Base-by-base conservation (phyloP, 2,797 vertebrate species). In the Intellagama lesueurii region DNA sequence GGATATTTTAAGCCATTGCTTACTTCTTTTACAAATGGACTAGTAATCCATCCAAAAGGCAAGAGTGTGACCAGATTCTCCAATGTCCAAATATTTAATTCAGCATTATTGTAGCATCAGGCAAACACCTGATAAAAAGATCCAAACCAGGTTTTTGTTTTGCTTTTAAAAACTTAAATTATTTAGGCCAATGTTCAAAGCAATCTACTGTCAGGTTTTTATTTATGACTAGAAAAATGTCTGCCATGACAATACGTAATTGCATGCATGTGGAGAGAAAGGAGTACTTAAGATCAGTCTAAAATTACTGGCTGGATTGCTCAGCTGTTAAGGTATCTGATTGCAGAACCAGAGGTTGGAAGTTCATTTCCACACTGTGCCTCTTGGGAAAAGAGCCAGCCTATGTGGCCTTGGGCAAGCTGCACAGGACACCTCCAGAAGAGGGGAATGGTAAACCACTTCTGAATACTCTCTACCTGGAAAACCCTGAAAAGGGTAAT, bases 21-120 rank as follows among this genome's bases (percentile, higher is more conserved):
- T 92, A 93, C 87, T 95, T 93, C 77, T 93, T 95, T 95, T 92
- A 92, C 22, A 86, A 28, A 52, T 72, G 44, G 91, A 78, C 78
- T 91, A 86, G 84, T 92, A 92, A 94, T 91, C 87, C 73, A 89
- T 49, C 87, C 93, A 89, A 94, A 95, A 94, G 89, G 69, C 5
- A 95, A 88, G 84, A 92, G 83, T 94, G 90, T 94, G 85, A 95
- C 93, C 91, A 92, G 12, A 92, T 92, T 85, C 49, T 16, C 81
- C 87, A 93, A 85, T 87, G 88, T 91, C 93, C 92, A 60, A 91
- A 91, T 83, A 91, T 89, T 90, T 87, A 77, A 93, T 89, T 95
- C 66, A 86, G 87, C 95, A 76, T 90, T 94, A 93, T 94, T 94
- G 85, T 69, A 91, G 73, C 52, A 92, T 89, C 77, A 91, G 86